Conservation (phyloP, 2,888 invertebrate genomes). For the Catocala nupta region DNA sequence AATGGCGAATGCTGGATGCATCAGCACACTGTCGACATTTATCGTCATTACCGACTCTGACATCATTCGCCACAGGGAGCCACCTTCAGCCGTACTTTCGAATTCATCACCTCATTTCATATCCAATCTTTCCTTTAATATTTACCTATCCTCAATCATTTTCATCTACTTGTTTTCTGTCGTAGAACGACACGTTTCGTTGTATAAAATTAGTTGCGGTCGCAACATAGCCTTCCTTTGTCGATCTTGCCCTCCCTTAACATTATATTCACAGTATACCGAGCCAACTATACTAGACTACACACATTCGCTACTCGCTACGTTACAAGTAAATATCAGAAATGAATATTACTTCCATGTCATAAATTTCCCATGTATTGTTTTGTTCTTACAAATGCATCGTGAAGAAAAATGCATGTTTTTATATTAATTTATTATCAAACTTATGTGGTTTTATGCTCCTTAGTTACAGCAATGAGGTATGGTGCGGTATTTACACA, state of each 20-base stretch:
- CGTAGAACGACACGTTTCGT: constrained; percentile 59
- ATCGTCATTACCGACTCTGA: too few species aligned
- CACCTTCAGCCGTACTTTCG: too few species aligned
- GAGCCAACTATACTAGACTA: constrained; percentile 60
- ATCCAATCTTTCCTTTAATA: constrained; percentile 10
- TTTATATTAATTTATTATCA: constrained; percentile 20
- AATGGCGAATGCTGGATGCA: too few species aligned
- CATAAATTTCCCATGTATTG: constrained; percentile 15
- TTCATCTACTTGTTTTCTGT: constrained; percentile 24
- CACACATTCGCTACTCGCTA: constrained; percentile 61
- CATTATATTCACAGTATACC: constrained; percentile 57
- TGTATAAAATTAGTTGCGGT: constrained; percentile 59
- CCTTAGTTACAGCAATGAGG: constrained; percentile 68
- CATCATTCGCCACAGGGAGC: too few species aligned
- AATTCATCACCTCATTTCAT: not conserved
- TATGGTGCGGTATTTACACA: constrained; percentile 68
- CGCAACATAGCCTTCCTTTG: constrained; percentile 28
- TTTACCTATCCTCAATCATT: constrained; percentile 15
- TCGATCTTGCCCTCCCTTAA: constrained; percentile 28
- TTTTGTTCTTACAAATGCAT: constrained; percentile 4
- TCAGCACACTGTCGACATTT: too few species aligned
- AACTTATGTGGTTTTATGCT: constrained; percentile 27
- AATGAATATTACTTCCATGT: constrained; percentile 62
- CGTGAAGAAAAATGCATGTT: constrained; percentile 12
- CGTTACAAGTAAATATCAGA: constrained; percentile 56